phyloP scores from a whole-genome alignment of 2,888 invertebrate genomes.

The Congeria kusceri region DNA sequence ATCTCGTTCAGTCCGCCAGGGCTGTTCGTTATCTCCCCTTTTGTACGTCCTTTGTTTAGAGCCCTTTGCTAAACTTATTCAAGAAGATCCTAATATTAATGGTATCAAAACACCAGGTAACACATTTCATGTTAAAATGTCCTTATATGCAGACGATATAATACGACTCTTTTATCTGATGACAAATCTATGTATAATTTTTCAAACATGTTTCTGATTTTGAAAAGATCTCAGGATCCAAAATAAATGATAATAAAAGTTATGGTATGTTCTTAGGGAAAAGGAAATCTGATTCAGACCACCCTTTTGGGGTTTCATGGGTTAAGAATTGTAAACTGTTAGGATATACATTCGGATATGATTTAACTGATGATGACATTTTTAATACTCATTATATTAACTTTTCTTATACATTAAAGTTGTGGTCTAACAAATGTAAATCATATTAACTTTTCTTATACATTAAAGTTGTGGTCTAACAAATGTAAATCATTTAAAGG shows the following conservation, averaged over 20 bases:
- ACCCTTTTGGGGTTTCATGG: conserved; percentile 64
- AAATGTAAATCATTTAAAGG: too few species aligned
- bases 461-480: too few species aligned
- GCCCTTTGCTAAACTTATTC: conserved; percentile 21
- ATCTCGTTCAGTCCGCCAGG: conserved; percentile 48
- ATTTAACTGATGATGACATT: conserved; percentile 38
- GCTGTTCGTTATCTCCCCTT: conserved; percentile 52
- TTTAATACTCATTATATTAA: too few species aligned
- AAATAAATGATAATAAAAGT: conserved; percentile 54
- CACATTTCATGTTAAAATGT: conserved; percentile 27
- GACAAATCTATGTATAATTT: conserved; percentile 13
- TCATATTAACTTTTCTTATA: too few species aligned
- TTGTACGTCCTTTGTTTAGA: conserved; percentile 43
- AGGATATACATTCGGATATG: conserved; percentile 49
- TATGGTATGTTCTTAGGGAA: conserved; percentile 58
- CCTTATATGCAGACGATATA: conserved; percentile 33
- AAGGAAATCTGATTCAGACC: conserved; percentile 58
- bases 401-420: too few species aligned
- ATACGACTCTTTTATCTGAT: conserved; percentile 18
- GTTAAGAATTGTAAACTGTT: conserved; percentile 52
- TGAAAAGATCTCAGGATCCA: conserved; percentile 46
- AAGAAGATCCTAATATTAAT: conserved; percentile 14
- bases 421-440: too few species aligned
- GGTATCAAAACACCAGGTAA: conserved; percentile 15
- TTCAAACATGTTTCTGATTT: conserved; percentile 22